Base-by-base conservation (phyloP, 2,113 vertebrate species). In the Pelvicachromis taeniatus region DNA sequence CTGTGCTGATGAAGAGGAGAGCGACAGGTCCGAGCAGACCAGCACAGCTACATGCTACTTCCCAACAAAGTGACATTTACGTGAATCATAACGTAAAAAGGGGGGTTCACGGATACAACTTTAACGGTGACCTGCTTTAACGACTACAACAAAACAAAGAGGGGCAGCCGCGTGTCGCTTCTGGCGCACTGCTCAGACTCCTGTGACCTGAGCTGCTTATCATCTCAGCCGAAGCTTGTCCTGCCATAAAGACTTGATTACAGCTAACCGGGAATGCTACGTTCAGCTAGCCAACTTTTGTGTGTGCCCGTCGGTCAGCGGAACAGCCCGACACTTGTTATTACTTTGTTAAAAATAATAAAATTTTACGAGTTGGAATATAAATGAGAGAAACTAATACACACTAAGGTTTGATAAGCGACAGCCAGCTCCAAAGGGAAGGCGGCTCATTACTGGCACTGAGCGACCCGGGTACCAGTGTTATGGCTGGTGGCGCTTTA, bases 1-100 rank as follows among this genome's bases (percentile, higher is more conserved):
- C 96, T 97, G 95, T 93, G 93, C 80, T 45, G 85, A 56, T 80
- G 55, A 70, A 31, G 63, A 53, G 58, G 6, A 35, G 33, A 42
- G 7, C 33, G 42, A 26, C 12, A 19, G 4, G 33, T 61, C 38
- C 75, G 5, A 56, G 68, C 19, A 75, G 31, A 88, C 29, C 50
- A 16, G 77, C 50, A 59, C 48, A 58, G 16, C 42, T 42, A n/a
- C 23, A 88, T 35, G 38, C 29, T 33, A n/a, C 83, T 58, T 56
- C 48, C 45, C 38, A 75, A 61, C 19, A 29, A 56, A 42, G 17
- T 19, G 13, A 10, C 21, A 42, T 56, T 31, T 21, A 13, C 48
- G 21, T 31, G n/a, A 35, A 52, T 75, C 9, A 68, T 9, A 19
- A 73, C 6, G 77, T n/a, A 16, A 6, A 48, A 73, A 12, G 8